Evolutionary conservation across 2,797 vertebrate genomes (phyloP), one percentile per base, ranked within the genome.

Genomic region (Triplophysa bombifrons): DNA sequence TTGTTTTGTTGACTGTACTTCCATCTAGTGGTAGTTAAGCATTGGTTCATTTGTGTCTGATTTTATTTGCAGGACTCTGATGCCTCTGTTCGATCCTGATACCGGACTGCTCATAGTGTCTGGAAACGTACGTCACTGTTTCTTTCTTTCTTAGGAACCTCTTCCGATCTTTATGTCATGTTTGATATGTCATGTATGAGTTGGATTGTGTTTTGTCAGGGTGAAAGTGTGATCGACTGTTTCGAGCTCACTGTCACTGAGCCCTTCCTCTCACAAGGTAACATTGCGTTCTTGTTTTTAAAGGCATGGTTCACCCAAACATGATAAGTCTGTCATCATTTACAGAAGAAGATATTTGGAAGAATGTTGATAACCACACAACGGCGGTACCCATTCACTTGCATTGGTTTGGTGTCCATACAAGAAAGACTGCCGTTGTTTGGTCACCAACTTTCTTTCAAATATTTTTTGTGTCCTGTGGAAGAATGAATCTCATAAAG

Each of bases 31-130:
- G 30, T 30, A 30, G 30, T 30, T 30, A 4, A 5, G 30, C 30
- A 5, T 30, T 4, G 30, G 4, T 30, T 30, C 30, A 30, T 30
- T 30, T 30, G 30, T 5, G 30, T 30, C 30, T 30, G 30, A 5
- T 30, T 30, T 30, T 30, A 0, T 30, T 30, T 20, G 10, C 85
- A 99, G 97, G 85, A 92, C 86, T 2, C 76, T 95, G 84, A 93
- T 96, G 72, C 96, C 97, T 0, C 89, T 99, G 82, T 94, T 95
- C 20, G 96, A 99, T 17, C 84, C 91, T 0, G 96, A 98, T 90
- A 94, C 96, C 0, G 92, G 95, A 55, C 94, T 99, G 48, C 94
- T 99, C 51, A 66, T 96, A 27, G 85, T 99, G 78, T 93, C 95
- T 0, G 96, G 93, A 86, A 94, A 94, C 94, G 98, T 99, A 83